These are phyloP conservation scores for Lasius platythorax DNA, from an alignment of 2,888 invertebrate genomes.

Conservation along the genomic window DNA sequence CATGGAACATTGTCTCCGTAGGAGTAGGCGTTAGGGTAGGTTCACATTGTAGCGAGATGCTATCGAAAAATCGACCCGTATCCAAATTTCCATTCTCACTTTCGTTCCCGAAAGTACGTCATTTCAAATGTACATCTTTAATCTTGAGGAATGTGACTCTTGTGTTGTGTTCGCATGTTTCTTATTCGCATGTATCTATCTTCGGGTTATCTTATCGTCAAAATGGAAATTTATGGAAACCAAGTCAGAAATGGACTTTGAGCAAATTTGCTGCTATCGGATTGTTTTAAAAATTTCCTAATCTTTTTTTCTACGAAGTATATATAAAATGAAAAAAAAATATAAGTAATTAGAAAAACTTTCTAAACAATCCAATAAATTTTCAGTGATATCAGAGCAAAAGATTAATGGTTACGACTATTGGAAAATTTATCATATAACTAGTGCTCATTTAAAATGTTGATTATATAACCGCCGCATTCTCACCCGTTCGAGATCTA, in stretches of 20 bases:
- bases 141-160: background rate
- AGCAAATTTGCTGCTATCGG: background rate
- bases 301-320: background rate
- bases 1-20: constrained; percentile 78
- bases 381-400: background rate
- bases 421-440: background rate
- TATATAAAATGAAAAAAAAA: too few species aligned
- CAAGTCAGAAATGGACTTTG: background rate
- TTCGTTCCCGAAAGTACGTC: constrained; percentile 29
- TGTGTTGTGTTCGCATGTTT: background rate
- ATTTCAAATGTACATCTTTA: constrained; percentile 42
- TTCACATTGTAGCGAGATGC: constrained; percentile 63
- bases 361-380: background rate
- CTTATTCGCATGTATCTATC: background rate
- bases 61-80: constrained; percentile 68
- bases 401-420: background rate
- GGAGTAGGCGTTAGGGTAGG: constrained; percentile 58
- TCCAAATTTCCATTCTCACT: constrained; percentile 51
- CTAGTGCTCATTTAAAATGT: background rate
- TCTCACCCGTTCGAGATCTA: background rate
- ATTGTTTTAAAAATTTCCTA: background rate
- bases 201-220: background rate
- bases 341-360: too few species aligned
- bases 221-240: background rate
- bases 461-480: background rate